A percentile compares a stretch with the other conserved stretches of the same genome.
Evolutionary conservation across 2,888 invertebrate species (phyloP).

Genomic region (Caradrina kadenii): DNA sequence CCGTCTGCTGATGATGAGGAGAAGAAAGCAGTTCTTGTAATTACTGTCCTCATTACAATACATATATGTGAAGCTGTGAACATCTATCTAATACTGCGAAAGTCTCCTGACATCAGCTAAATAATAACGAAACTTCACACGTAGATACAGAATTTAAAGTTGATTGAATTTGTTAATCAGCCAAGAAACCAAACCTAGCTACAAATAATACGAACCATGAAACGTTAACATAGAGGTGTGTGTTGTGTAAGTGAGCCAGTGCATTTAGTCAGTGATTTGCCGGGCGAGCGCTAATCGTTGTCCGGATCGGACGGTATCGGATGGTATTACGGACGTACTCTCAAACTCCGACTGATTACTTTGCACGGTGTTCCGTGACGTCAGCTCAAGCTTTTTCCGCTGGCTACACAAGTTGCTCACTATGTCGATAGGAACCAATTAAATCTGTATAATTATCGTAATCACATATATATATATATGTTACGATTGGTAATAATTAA

Average conservation of each 20-base stretch:
- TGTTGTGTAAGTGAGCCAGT: not conserved
- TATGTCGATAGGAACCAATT: not conserved
- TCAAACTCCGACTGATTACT: slow-evolving; percentile 6
- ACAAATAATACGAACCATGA: not conserved
- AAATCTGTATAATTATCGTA: not conserved
- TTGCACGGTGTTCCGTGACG: not conserved
- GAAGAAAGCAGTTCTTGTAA: slow-evolving; percentile 22
- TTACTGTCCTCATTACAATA: not conserved
- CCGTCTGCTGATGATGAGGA: not conserved
- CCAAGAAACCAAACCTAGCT: not conserved
- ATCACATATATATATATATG: not conserved
- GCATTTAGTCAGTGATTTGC: slow-evolving; percentile 16
- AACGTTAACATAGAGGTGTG: not conserved
- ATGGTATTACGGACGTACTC: not conserved
- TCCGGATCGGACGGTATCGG: not conserved
- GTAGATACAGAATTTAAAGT: not conserved
- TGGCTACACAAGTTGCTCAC: not conserved
- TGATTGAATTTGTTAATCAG: not conserved
- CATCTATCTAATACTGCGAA: slow-evolving; percentile 7
- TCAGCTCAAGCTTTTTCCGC: not conserved
- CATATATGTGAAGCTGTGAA: not conserved
- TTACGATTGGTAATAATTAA: not conserved
- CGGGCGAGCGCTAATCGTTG: slow-evolving; percentile 18
- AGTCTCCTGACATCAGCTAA: not conserved
- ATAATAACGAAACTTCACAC: not conserved